Evolutionary conservation across 2,888 invertebrate genomes (phyloP), one percentile per base, ranked within the genome.

Genomic region (Euzetes globulus): DNA sequence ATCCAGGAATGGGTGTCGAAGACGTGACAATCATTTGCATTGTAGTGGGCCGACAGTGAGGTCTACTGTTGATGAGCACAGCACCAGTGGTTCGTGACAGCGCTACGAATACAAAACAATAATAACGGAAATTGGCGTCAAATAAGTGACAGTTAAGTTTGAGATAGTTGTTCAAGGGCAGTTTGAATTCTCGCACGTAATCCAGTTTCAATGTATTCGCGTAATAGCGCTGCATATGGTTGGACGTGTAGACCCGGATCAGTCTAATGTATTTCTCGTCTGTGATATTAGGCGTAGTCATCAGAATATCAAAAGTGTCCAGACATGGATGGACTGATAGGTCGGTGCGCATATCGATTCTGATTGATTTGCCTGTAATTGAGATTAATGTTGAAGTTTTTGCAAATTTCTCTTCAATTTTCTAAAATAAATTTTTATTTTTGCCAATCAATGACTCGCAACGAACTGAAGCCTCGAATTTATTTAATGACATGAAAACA

Each of bases 261-360:
- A 72, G 1, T 55, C 37, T n/a, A 3, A 29, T 55, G 9, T 27
- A 72, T 7, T 55, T 29, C 13, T 60, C 63, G 47, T 45, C 41
- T 13, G 63, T 45, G 15, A 41, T 60, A 41, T 60, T 41, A 17
- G 58, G 41, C 4, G 22, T 60, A 22, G 45, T 63, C 27, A 60
- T 41, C 27, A 73, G 29, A 6, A 73, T 47, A 33, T 73, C 68
- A 15, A 33, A 73, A 9, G 73, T 73, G 50, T 73, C 73, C n/a
- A 73, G 27, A 68, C 73, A 73, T 45, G 73, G 73, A 68, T 68
- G 68, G 15, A 73, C 50, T 29, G 73, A 72, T 25, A 13, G 58
- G 11, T 58, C 52, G 17, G 72, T 55, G n/a, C 22, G 25, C 19
- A 72, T 52, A n/a, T 72, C 72, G 27, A 72, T 72, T 19, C 52